These are phyloP conservation scores for Spodoptera littoralis DNA, from an alignment of 2,888 invertebrate species.

Conservation along the genomic window DNA sequence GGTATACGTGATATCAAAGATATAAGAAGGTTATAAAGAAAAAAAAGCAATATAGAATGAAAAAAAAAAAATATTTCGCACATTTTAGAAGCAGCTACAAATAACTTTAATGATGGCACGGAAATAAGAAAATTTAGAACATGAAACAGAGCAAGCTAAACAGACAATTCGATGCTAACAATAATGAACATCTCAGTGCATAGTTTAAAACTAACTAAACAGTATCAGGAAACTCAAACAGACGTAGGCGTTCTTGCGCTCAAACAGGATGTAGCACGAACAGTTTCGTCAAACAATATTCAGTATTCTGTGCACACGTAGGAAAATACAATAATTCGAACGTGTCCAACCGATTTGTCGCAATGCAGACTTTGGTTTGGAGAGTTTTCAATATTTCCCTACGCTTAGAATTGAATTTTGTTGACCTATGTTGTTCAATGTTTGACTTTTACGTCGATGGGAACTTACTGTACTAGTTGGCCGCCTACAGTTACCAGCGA, in stretches of 20 bases:
- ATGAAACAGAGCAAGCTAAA: constrained; percentile 9
- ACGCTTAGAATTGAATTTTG: constrained; percentile 60
- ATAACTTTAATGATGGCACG: not conserved
- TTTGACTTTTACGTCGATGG: constrained; percentile 53
- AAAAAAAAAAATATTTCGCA: not conserved
- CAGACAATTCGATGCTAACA: constrained; percentile 35
- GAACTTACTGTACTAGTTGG: constrained; percentile 43
- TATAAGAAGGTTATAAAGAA: constrained; percentile 14
- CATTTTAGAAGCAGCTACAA: not conserved
- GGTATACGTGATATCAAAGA: constrained; percentile 15
- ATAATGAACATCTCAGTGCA: constrained; percentile 57
- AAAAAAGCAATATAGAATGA: constrained; percentile 2
- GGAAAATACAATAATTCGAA: constrained; percentile 79
- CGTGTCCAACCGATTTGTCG: constrained; percentile 85
- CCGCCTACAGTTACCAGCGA: constrained; percentile 20
- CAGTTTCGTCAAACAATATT: constrained; percentile 73
- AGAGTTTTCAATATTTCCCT: constrained; percentile 75
- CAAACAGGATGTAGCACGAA: constrained; percentile 67
- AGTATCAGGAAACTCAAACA: constrained; percentile 61
- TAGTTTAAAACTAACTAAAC: constrained; percentile 64
- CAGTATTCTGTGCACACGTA: constrained; percentile 69
- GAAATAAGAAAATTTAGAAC: constrained; percentile 2
- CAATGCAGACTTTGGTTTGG: constrained; percentile 76
- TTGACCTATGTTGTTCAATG: constrained; percentile 55
- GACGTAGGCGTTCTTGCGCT: constrained; percentile 57